Evolutionary conservation across 1,140 invertebrate genomes (phyloP).

Genomic region (Habropoda laboriosa): DNA sequence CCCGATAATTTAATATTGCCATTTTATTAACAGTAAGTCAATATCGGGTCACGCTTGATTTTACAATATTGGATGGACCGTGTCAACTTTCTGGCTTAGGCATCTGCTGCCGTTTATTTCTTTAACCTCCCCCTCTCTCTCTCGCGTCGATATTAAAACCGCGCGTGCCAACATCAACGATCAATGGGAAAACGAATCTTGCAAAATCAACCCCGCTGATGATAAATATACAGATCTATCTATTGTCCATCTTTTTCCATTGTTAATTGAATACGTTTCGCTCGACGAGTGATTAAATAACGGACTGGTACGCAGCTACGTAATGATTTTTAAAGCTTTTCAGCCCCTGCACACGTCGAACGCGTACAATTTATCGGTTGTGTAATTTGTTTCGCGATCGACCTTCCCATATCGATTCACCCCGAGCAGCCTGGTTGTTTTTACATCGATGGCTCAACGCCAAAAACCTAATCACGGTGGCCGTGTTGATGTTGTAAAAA

Average conservation of each 20-base stretch:
- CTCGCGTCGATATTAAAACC: background rate
- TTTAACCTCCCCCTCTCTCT: background rate
- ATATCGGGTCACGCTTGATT: conserved; percentile 28
- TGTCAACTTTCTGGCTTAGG: conserved; percentile 8
- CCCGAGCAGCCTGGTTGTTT: background rate
- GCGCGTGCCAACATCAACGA: no score
- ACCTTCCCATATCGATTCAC: conserved; percentile 9
- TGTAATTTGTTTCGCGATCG: conserved; percentile 21
- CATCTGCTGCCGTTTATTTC: background rate
- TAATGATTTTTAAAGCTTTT: conserved; percentile 25
- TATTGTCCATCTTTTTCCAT: background rate
- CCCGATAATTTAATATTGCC: conserved; percentile 45
- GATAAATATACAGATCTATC: background rate
- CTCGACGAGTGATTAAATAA: conserved; percentile 1
- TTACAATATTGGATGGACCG: conserved; percentile 17
- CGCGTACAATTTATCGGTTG: conserved; percentile 2
- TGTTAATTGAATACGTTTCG: background rate
- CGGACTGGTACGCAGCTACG: background rate
- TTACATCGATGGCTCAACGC: conserved; percentile 6
- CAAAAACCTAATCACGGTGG: conserved; percentile 10
- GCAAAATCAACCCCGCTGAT: no score
- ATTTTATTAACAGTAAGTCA: conserved; percentile 47
- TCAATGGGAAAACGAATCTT: background rate
- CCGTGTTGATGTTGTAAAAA: background rate
- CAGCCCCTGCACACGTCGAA: background rate